These are phyloP conservation scores for Cryptoprocta ferox DNA, from an alignment of 2,797 vertebrate genomes.

Conservation along the genomic window DNA sequence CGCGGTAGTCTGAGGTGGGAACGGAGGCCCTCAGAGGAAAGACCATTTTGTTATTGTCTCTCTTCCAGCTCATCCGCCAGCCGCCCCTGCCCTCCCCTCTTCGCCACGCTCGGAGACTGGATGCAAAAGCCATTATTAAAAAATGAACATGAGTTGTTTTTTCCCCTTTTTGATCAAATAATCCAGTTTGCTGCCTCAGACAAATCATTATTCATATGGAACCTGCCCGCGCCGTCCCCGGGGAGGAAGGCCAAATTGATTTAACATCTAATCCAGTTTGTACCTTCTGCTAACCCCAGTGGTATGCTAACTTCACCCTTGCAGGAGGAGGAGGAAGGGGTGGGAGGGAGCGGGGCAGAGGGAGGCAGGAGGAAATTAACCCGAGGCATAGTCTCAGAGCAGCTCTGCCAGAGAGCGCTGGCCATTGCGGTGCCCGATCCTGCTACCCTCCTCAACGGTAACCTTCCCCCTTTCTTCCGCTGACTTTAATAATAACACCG, in stretches of 20 bases:
- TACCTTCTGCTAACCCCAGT: slow-evolving; percentile 82
- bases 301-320: slow-evolving; percentile 78
- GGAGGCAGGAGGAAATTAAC: slow-evolving; percentile 14
- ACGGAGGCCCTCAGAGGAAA: background rate
- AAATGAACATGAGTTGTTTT: slow-evolving; percentile 69
- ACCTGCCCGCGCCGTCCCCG: slow-evolving; percentile 79
- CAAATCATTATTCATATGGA: slow-evolving; percentile 85
- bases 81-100: background rate
- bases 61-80: background rate
- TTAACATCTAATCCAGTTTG: slow-evolving; percentile 87
- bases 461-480: rapidly evolving
- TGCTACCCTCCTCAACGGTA: background rate
- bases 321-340: slow-evolving; percentile 34
- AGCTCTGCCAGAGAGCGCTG: background rate
- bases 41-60: background rate
- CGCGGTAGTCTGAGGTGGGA: background rate
- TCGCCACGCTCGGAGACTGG: background rate
- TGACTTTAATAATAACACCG: background rate
- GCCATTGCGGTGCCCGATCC: rapidly evolving
- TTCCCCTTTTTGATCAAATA: slow-evolving; percentile 82
- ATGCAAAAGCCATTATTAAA: slow-evolving; percentile 78
- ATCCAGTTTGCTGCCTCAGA: slow-evolving; percentile 85
- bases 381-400: rapidly evolving
- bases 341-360: background rate
- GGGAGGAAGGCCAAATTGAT: slow-evolving; percentile 86